Conservation (phyloP, 2,797 vertebrate species). For the Tangara arthus region DNA sequence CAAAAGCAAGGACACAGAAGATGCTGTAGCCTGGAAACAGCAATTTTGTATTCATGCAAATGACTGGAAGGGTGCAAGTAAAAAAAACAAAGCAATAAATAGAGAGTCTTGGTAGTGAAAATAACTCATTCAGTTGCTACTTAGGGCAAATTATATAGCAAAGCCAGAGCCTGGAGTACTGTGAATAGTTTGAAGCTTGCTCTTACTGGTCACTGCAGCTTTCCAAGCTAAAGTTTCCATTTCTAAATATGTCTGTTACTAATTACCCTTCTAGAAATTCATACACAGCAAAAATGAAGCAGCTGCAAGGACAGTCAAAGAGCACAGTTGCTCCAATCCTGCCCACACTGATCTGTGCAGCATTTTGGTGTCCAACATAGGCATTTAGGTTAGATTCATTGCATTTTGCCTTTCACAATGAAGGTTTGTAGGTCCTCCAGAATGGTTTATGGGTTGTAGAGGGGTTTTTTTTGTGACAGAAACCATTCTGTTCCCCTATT, state of each 20-base stretch:
- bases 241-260: neutral
- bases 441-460: neutral
- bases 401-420: neutral
- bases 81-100: neutral
- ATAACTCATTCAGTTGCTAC: neutral
- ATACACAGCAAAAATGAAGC: neutral
- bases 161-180: neutral
- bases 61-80: neutral
- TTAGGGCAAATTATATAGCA: neutral
- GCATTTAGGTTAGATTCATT: neutral
- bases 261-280: neutral
- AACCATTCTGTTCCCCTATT: neutral
- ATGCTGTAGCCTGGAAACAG: neutral
- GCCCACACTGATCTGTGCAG: neutral
- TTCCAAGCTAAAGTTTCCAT: neutral
- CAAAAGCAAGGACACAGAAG: neutral
- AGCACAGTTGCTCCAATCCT: neutral
- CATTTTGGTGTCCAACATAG: neutral
- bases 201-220: neutral
- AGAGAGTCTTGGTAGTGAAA: neutral
- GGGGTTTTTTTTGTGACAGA: neutral
- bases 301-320: neutral
- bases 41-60: neutral
- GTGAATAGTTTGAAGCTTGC: neutral
- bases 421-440: neutral